A percentile compares a stretch with the other conserved stretches of the same genome.
Evolutionary conservation across 1,140 invertebrate species (phyloP).

Genomic region (Psilanteris sp.): DNA sequence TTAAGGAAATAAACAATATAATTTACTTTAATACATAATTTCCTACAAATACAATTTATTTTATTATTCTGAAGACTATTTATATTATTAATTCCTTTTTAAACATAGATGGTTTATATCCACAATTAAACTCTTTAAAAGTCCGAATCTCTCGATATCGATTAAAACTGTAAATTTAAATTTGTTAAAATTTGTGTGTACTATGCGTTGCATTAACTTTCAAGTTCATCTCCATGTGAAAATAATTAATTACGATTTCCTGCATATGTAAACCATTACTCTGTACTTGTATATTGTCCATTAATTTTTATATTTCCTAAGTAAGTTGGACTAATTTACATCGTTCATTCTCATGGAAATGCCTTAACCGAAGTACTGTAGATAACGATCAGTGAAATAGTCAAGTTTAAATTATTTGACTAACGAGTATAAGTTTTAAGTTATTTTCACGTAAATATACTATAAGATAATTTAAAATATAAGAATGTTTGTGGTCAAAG

Average conservation of each 20-base stretch:
- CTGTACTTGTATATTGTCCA: constrained; percentile 26
- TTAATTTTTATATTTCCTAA: constrained; percentile 58
- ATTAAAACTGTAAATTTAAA: too few species aligned
- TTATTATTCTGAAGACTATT: too few species aligned
- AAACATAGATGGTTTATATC: too few species aligned
- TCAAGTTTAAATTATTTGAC: background rate
- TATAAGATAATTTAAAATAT: too few species aligned
- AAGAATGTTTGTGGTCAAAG: constrained; percentile 64
- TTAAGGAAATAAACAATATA: constrained; percentile 3
- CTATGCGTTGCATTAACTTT: constrained; percentile 32
- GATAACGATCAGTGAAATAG: background rate
- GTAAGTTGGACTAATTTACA: constrained; percentile 18
- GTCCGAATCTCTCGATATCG: too few species aligned
- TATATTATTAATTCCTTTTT: too few species aligned
- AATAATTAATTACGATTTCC: constrained; percentile 50
- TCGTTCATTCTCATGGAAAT: constrained; percentile 19
- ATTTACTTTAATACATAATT: background rate
- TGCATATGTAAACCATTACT: constrained; percentile 10
- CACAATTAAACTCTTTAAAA: too few species aligned
- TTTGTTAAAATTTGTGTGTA: constrained; percentile 8
- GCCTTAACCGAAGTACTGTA: background rate
- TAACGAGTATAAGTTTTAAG: too few species aligned
- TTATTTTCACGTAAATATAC: too few species aligned
- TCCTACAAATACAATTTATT: too few species aligned
- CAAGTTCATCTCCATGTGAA: constrained; percentile 34